phyloP scores from a whole-genome alignment of 1,140 invertebrate genomes.

The Lordiphosa clarofinis region DNA sequence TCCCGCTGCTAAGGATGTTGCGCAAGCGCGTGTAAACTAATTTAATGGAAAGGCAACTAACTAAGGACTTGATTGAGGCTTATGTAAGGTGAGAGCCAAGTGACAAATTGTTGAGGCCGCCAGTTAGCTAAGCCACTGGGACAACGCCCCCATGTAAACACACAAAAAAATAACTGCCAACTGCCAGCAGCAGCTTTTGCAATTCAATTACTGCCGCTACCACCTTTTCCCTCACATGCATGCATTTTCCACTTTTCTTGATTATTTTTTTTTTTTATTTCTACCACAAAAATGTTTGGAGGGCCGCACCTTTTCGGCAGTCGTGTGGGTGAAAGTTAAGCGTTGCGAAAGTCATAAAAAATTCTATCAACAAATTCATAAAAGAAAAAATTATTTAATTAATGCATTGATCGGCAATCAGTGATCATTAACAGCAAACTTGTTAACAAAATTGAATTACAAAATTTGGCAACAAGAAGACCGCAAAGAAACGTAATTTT shows the following conservation, averaged over 20 bases:
- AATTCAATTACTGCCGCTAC: conserved; percentile 6
- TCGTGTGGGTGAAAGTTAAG: conserved; percentile 1
- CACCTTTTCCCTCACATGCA: conserved; percentile 3
- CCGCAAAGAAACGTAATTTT: conserved; percentile 34
- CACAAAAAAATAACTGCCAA: not conserved
- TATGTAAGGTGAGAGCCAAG: conserved; percentile 23
- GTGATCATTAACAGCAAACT: not conserved
- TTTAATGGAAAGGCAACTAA: conserved; percentile 40
- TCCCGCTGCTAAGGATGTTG: conserved; percentile 58
- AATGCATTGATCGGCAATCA: conserved; percentile 14
- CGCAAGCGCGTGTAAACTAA: conserved; percentile 53
- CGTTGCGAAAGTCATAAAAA: not conserved
- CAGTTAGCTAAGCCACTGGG: not conserved
- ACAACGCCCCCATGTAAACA: not conserved
- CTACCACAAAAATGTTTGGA: conserved; percentile 9
- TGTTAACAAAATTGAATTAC: conserved; percentile 17
- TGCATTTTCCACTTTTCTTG: conserved; percentile 8
- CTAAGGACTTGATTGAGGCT: conserved; percentile 6
- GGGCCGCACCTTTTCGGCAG: conserved; percentile 1
- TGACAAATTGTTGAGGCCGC: conserved; percentile 21
- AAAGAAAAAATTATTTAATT: conserved; percentile 21
- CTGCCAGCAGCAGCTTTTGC: conserved; percentile 7
- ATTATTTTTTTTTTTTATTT: conserved; percentile 1
- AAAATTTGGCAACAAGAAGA: conserved; percentile 12
- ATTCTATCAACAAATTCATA: conserved; percentile 1